Percentiles rank a stretch among this genome's conserved stretches.
Evolutionary conservation across 2,888 invertebrate genomes (phyloP).

Genomic region (Pogonocherus hispidulus): DNA sequence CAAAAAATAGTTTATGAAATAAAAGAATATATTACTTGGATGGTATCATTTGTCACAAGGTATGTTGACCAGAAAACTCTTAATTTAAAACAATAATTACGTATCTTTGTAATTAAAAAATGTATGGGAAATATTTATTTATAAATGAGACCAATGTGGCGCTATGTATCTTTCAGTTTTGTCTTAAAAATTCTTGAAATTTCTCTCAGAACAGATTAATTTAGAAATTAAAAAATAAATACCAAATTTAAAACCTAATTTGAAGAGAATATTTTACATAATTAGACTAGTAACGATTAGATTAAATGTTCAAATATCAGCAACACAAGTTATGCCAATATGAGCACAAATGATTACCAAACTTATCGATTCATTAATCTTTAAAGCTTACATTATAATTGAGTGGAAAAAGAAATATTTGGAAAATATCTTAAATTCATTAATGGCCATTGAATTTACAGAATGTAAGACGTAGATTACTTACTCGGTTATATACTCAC

Average conservation of each 20-base stretch:
- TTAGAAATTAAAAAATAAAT: conserved; percentile 17
- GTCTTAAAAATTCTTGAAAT: too few species aligned
- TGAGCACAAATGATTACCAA: background rate
- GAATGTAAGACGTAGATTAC: background rate
- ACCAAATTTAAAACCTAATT: conserved; percentile 18
- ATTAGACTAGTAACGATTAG: conserved; percentile 18
- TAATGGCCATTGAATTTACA: background rate
- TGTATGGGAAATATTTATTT: too few species aligned
- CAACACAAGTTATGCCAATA: background rate
- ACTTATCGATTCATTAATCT: background rate
- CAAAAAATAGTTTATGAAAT: too few species aligned
- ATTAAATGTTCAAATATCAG: background rate
- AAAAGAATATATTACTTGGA: too few species aligned
- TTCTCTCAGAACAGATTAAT: conserved; percentile 7
- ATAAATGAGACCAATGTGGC: too few species aligned
- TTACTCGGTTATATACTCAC: background rate
- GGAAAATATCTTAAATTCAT: conserved; percentile 2
- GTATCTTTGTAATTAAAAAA: too few species aligned
- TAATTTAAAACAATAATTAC: too few species aligned
- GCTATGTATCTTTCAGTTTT: too few species aligned
- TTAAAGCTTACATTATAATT: background rate
- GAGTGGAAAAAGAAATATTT: background rate
- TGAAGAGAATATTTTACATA: conserved; percentile 20
- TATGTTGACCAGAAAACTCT: too few species aligned
- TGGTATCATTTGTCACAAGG: too few species aligned